phyloP scores from a whole-genome alignment of 2,888 invertebrate species.

The Lymantria dispar region DNA sequence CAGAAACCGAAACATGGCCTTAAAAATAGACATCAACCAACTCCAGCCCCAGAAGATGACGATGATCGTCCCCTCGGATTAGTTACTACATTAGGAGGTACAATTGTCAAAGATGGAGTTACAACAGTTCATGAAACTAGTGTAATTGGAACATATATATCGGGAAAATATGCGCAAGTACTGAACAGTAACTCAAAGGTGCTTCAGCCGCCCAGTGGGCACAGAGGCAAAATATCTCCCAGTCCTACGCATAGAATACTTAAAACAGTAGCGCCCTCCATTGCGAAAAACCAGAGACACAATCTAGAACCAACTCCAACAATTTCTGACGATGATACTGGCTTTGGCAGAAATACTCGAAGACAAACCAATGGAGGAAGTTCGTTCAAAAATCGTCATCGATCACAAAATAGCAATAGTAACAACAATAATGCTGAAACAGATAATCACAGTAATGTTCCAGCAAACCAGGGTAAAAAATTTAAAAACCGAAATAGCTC shows the following conservation, averaged over 20 bases:
- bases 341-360: conserved; percentile 78
- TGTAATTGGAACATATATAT: conserved; percentile 94
- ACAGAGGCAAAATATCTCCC: conserved; percentile 85
- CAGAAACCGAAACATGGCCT: conserved; percentile 71
- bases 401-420: conserved; percentile 46
- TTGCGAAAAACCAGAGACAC: conserved; percentile 77
- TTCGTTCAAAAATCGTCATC: conserved; percentile 83
- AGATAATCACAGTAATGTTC: conserved; percentile 61
- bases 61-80: conserved; percentile 89
- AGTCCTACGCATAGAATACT: conserved; percentile 86
- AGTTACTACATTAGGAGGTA: conserved; percentile 92
- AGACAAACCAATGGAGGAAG: conserved; percentile 73
- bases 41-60: conserved; percentile 77
- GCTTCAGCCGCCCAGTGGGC: conserved; percentile 61
- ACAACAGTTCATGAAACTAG: conserved; percentile 94
- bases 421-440: conserved; percentile 43
- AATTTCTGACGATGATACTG: conserved; percentile 83
- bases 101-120: conserved; percentile 90
- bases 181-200: conserved; percentile 91
- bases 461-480: conserved; percentile 65
- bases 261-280: conserved; percentile 88
- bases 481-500: conserved; percentile 69
- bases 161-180: conserved; percentile 94
- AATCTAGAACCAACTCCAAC: conserved; percentile 86
- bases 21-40: conserved; percentile 68